Evolutionary conservation across 1,140 invertebrate genomes (phyloP).

Genomic region (Nephila pilipes): DNA sequence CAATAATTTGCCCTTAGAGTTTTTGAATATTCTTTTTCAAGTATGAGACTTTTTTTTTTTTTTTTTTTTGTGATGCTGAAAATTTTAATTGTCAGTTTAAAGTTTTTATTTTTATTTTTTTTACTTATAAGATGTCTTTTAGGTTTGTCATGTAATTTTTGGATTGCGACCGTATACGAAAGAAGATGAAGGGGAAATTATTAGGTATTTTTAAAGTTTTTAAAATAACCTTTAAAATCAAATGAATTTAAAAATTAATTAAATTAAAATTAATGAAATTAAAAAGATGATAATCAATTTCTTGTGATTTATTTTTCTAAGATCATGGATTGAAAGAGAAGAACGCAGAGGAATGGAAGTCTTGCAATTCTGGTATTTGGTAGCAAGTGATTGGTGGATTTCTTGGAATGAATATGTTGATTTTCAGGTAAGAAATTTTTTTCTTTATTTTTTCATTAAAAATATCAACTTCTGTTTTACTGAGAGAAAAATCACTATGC

Average conservation of each 20-base stretch:
- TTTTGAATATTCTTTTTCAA: conserved; percentile 89
- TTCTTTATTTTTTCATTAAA: neutral
- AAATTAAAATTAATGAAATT: too few relatives aligned
- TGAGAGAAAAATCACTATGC: neutral
- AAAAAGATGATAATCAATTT: neutral
- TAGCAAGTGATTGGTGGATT: conserved; percentile 91
- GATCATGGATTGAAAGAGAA: conserved; percentile 89
- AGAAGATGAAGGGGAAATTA: conserved; percentile 90
- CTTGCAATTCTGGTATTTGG: conserved; percentile 93
- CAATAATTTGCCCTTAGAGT: conserved; percentile 86
- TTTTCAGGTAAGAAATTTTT: conserved; percentile 77
- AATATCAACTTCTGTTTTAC: neutral
- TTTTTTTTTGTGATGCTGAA: neutral
- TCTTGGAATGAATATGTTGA: conserved; percentile 88
- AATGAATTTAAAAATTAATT: too few relatives aligned
- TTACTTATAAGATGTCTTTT: conserved; percentile 60
- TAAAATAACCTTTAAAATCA: too few relatives aligned
- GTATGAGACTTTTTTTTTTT: conserved; percentile 79
- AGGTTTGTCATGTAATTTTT: conserved; percentile 93
- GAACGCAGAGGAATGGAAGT: conserved; percentile 87
- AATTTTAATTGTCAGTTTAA: conserved; percentile 8
- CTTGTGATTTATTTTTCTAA: conserved; percentile 72
- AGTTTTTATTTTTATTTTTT: neutral
- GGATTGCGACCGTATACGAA: conserved; percentile 89
- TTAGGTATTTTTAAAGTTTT: conserved; percentile 81